Base-by-base conservation (phyloP, 2,888 invertebrate genomes). In the Philaethria dido region DNA sequence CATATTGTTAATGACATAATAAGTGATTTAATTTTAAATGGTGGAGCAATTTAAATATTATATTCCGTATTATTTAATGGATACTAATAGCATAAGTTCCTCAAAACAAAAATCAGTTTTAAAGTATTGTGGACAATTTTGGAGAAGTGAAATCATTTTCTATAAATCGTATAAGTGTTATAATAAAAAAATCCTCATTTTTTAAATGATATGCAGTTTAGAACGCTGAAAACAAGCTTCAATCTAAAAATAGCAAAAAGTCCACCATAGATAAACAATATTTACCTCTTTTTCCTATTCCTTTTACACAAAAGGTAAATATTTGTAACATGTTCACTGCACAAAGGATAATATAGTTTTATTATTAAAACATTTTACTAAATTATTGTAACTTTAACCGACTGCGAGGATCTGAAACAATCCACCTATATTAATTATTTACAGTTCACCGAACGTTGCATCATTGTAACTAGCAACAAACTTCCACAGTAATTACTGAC, bases 401-500 rank as follows among this genome's bases (percentile, higher is more conserved):
- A 52, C 29, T 52, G 52, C 70, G 67, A 76, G 75, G 72, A 77
- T 76, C 76, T 73, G 74, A 68, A 66, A 72, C 71, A 69, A 70
- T 69, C 61, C 65, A 71, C 69, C 69, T 70, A 73, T 75, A 75
- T 72, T 73, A 74, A 78, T 75, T 80, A 80, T 82, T 78, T 77
- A 82, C 80, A 82, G 67, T 79, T 74, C 77, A 77, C 71, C 70
- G 75, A 74, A 69, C 72, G 67, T 71, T 74, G 74, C 75, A 73
- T 69, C 75, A 72, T 69, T 59, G 66, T 69, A 71, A 45, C 63
- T 68, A 52, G 74, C 76, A 72, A 73, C 74, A 72, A 74, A 75
- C 73, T 73, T 73, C 66, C 73, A 73, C 73, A 70, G 72, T 75
- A 75, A 75, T 76, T 73, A 73, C 74, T 72, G 74, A 71, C 72